Evolutionary conservation across 2,113 vertebrate genomes (phyloP).

Genomic region (Eidolon helvum): DNA sequence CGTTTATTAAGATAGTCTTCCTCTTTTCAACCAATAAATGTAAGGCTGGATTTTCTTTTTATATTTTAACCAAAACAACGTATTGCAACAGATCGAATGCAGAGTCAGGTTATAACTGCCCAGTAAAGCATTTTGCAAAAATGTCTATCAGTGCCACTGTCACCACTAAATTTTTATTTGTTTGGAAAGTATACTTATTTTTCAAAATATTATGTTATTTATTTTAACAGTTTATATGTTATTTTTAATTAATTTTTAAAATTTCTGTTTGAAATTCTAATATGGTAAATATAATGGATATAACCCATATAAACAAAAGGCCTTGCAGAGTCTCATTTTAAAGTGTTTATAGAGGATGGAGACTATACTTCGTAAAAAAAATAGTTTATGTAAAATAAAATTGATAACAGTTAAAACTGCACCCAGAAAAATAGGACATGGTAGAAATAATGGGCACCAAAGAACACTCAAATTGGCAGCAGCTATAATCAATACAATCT

Average conservation of each 20-base stretch:
- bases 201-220: neutral
- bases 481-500: neutral
- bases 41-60: neutral
- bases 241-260: neutral
- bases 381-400: neutral
- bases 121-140: neutral
- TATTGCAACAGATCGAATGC: neutral
- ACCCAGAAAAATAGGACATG: neutral
- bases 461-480: neutral
- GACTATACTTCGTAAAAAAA: neutral
- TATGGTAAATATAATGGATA: neutral
- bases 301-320: neutral
- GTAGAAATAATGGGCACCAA: neutral
- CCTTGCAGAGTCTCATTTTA: neutral
- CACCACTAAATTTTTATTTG: neutral
- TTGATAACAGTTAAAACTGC: neutral
- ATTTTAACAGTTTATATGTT: neutral
- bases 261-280: neutral
- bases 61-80: neutral
- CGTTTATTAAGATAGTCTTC: neutral
- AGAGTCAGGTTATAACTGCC: neutral
- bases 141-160: neutral
- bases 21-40: neutral
- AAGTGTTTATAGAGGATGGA: neutral
- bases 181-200: neutral